A percentile compares a stretch with the other conserved stretches of the same genome.
Conservation (phyloP, 2,888 invertebrate species). For the Thalpophila matura region DNA sequence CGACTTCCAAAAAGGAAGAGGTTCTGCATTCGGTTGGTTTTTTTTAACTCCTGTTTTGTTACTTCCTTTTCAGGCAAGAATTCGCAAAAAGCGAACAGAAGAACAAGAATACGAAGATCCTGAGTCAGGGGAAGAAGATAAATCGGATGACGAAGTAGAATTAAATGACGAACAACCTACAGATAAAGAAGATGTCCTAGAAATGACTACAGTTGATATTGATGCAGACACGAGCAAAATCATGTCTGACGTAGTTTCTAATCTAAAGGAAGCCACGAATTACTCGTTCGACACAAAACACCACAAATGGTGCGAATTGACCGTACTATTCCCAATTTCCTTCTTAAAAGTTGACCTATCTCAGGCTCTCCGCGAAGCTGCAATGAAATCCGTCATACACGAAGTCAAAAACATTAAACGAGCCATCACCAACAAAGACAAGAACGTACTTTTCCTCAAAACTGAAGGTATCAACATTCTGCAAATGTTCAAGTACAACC, state of each 20-base stretch:
- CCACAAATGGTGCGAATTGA: conserved; percentile 96
- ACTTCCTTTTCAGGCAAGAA: conserved; percentile 80
- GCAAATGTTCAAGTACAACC: conserved; percentile 96
- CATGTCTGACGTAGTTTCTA: conserved; percentile 82
- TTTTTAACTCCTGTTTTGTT: neutral
- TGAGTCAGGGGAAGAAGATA: conserved; percentile 91
- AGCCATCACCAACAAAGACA: conserved; percentile 95
- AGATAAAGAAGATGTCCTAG: conserved; percentile 75
- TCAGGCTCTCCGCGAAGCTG: conserved; percentile 93
- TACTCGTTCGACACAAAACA: conserved; percentile 95
- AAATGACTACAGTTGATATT: conserved; percentile 67
- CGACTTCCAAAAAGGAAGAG: too few species aligned
- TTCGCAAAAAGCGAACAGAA: conserved; percentile 90
- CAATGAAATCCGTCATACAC: conserved; percentile 94
- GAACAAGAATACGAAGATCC: conserved; percentile 93
- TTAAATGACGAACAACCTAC: conserved; percentile 71
- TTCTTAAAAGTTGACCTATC: conserved; percentile 93
- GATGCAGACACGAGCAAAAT: conserved; percentile 74
- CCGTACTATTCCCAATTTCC: conserved; percentile 92
- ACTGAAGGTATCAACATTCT: conserved; percentile 99
- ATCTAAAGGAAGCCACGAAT: conserved; percentile 86
- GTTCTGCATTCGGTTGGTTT: too few species aligned
- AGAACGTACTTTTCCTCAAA: conserved; percentile 93
- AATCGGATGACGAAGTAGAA: conserved; percentile 87
- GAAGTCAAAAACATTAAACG: conserved; percentile 95